Conservation (phyloP, 1,140 invertebrate species). For the Rhagoletis zephyria region DNA sequence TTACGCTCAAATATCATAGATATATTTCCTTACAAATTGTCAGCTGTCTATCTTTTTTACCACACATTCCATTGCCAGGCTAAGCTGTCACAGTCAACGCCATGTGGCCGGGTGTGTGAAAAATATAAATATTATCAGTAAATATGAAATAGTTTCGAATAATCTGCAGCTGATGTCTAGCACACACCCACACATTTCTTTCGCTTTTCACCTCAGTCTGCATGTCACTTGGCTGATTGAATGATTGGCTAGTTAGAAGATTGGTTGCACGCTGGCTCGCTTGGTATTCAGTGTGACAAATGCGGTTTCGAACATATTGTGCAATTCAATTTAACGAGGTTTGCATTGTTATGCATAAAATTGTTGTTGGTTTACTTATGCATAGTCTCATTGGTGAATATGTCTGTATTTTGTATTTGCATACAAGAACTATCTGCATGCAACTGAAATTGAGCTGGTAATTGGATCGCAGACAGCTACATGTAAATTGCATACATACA, state of each 20-base stretch:
- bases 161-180: not conserved
- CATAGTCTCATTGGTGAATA: not conserved
- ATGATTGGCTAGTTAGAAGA: conserved; percentile 25
- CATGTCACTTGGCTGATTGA: conserved; percentile 11
- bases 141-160: not conserved
- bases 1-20: not conserved
- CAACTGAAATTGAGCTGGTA: not conserved
- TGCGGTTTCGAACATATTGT: not conserved
- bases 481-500: conserved; percentile 1
- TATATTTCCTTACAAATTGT: not conserved
- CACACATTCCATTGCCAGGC: not conserved
- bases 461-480: not conserved
- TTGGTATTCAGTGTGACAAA: not conserved
- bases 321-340: not conserved
- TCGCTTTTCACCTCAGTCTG: not conserved
- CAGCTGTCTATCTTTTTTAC: not conserved
- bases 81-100: not conserved
- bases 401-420: not conserved
- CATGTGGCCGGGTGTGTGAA: not conserved
- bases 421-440: not conserved
- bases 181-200: not conserved
- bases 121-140: too few relatives aligned
- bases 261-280: not conserved
- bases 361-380: not conserved
- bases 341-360: not conserved